phyloP scores from a whole-genome alignment of 2,113 vertebrate genomes.

The Nicator chloris region DNA sequence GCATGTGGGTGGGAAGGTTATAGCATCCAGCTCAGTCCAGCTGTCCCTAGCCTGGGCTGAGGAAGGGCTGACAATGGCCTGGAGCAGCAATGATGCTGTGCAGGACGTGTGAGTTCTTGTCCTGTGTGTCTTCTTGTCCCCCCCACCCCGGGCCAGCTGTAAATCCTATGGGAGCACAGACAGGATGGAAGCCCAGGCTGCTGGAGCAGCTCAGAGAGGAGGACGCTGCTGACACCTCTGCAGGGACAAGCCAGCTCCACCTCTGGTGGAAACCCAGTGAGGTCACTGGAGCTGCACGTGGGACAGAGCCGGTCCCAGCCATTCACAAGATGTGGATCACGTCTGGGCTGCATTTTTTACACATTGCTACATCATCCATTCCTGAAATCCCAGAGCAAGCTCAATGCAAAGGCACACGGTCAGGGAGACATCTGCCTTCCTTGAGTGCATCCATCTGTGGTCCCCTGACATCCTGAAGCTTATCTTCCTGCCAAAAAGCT shows the following conservation, averaged over 20 bases:
- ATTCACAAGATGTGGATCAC: not conserved
- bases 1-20: not conserved
- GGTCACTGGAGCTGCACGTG: not conserved
- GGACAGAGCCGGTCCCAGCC: not conserved
- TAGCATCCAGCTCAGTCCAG: not conserved
- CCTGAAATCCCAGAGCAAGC: conserved; percentile 54
- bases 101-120: not conserved
- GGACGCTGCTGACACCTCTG: not conserved
- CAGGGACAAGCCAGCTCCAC: not conserved
- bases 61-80: not conserved
- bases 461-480: conserved; percentile 32
- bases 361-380: conserved; percentile 59
- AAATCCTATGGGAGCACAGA: not conserved
- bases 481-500: conserved; percentile 39
- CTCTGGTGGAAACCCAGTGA: not conserved
- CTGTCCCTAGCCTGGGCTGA: not conserved
- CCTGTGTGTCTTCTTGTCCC: not conserved
- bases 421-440: conserved; percentile 61
- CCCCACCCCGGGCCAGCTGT: not conserved
- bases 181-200: not conserved
- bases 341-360: conserved; percentile 20
- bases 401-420: conserved; percentile 20
- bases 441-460: conserved; percentile 58
- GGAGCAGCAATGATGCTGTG: not conserved
- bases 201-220: not conserved